phyloP scores from a whole-genome alignment of 2,797 vertebrate species.

The Pelodytes ibericus region DNA sequence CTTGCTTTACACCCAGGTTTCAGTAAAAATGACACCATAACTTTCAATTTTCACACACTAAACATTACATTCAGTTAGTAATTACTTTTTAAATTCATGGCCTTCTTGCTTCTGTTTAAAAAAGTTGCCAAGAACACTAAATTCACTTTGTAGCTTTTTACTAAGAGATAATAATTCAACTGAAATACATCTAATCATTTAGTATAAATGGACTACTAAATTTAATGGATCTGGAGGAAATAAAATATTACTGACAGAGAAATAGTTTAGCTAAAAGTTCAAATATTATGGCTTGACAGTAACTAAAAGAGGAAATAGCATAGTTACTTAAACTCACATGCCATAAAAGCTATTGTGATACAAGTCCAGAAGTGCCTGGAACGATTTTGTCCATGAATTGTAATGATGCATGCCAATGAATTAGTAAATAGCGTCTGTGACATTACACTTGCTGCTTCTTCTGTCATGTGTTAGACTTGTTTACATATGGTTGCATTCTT shows the following conservation, averaged over 20 bases:
- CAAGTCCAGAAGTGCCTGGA: background rate
- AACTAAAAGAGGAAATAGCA: background rate
- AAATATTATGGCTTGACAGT: background rate
- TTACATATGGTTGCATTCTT: too few relatives aligned
- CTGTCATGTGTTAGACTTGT: too few relatives aligned
- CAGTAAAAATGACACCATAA: background rate
- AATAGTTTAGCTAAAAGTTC: background rate
- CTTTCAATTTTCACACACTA: conserved; percentile 11
- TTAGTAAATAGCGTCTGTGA: too few relatives aligned
- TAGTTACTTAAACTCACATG: background rate
- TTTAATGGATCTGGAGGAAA: background rate
- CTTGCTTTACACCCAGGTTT: background rate
- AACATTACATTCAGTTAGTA: conserved; percentile 6
- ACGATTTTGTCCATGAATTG: background rate
- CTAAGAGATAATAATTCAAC: conserved; percentile 18
- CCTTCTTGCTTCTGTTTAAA: conserved; percentile 6
- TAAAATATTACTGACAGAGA: background rate
- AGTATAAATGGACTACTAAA: conserved; percentile 7
- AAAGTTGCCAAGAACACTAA: conserved; percentile 25
- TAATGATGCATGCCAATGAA: too few relatives aligned
- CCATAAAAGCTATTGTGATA: background rate
- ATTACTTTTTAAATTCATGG: conserved; percentile 25
- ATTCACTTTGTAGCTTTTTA: conserved; percentile 16
- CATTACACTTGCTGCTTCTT: too few relatives aligned
- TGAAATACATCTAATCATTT: conserved; percentile 10